Percentiles rank a stretch among this genome's conserved stretches.
Evolutionary conservation across 2,113 vertebrate species (phyloP).

Genomic region (Rhynchopsitta pachyrhyncha): DNA sequence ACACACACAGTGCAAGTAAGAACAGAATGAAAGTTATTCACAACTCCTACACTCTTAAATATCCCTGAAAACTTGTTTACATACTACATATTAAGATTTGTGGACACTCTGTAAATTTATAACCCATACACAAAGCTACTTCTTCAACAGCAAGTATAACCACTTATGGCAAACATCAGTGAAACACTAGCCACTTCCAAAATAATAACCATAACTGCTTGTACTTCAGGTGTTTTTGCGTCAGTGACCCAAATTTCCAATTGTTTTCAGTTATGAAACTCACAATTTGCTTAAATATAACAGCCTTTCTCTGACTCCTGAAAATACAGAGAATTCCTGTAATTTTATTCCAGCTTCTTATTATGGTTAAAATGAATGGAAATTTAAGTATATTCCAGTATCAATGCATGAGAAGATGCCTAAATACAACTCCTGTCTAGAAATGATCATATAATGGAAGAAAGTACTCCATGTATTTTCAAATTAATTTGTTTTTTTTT

Average conservation of each 20-base stretch:
- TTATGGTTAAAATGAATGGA: neutral
- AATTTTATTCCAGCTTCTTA: neutral
- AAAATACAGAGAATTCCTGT: neutral
- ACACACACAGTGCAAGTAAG: neutral
- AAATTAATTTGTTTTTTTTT: neutral
- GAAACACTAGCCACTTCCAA: neutral
- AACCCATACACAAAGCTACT: neutral
- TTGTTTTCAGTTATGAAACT: neutral
- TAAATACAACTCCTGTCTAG: neutral
- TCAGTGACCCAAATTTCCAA: neutral
- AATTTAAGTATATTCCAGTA: neutral
- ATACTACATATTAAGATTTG: neutral
- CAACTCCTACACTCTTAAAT: neutral
- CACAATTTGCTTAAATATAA: neutral
- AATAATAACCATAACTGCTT: neutral
- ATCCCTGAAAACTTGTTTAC: neutral
- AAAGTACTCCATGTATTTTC: neutral
- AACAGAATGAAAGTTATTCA: neutral
- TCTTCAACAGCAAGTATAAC: neutral
- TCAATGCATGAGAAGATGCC: neutral
- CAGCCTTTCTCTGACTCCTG: neutral
- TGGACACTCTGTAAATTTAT: neutral
- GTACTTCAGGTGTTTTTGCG: neutral
- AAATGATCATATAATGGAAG: neutral
- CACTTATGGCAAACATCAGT: neutral